Conservation (phyloP, 2,113 vertebrate species). For the Cynopterus brachyotis region DNA sequence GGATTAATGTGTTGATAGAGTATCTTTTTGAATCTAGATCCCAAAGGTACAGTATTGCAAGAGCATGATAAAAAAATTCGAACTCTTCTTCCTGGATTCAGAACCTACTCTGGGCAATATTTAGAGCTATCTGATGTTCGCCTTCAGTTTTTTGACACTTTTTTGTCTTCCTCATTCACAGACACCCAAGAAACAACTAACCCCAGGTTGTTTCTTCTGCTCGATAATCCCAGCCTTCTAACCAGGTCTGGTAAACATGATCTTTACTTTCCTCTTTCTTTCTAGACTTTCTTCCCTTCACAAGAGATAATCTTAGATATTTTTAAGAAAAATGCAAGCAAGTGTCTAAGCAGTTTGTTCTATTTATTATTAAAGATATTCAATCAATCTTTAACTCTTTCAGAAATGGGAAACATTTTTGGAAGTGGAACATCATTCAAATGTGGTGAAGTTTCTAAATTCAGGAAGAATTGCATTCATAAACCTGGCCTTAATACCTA, state of each 20-base stretch:
- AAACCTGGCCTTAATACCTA: neutral
- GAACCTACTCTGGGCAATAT: neutral
- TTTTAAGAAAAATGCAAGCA: conserved; percentile 32
- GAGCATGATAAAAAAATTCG: neutral
- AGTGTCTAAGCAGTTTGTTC: neutral
- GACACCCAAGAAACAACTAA: neutral
- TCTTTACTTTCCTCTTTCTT: neutral
- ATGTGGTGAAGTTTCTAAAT: neutral
- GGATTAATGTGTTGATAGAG: neutral
- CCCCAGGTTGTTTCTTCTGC: neutral
- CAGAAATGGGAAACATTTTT: neutral
- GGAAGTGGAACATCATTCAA: neutral
- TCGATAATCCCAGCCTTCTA: neutral
- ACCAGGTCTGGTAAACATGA: neutral
- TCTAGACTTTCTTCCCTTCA: neutral
- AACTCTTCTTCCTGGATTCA: neutral
- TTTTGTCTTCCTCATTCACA: neutral
- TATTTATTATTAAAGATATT: neutral
- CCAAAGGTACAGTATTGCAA: neutral
- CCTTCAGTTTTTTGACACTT: neutral
- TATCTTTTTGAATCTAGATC: neutral
- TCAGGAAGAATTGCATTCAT: neutral
- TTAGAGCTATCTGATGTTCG: neutral
- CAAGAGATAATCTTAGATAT: neutral
- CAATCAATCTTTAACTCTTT: neutral